These are phyloP conservation scores for Ptilonorhynchus violaceus DNA, from an alignment of 2,113 vertebrate species.

Conservation along the genomic window DNA sequence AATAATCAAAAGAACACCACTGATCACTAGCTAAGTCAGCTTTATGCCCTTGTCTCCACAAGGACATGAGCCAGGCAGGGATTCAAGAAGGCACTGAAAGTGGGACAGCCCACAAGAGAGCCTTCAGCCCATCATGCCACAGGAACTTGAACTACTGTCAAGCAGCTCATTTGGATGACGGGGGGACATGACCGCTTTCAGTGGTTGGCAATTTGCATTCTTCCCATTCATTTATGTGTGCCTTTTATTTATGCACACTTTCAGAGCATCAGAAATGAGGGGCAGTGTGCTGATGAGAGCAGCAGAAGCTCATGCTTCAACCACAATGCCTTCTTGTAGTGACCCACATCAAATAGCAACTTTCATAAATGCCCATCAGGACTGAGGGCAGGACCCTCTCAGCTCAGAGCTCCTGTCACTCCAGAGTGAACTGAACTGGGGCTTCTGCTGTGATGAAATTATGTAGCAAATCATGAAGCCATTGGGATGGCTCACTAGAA, in stretches of 20 bases:
- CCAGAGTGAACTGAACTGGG: background rate
- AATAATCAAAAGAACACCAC: background rate
- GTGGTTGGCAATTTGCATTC: background rate
- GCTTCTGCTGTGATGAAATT: background rate
- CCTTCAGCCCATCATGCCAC: background rate
- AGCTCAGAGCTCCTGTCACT: accelerated
- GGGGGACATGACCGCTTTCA: accelerated
- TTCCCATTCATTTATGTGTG: background rate
- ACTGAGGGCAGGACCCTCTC: background rate
- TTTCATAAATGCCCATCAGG: background rate
- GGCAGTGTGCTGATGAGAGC: no score
- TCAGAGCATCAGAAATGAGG: background rate
- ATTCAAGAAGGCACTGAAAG: background rate
- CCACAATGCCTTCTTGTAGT: background rate
- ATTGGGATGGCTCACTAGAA: background rate
- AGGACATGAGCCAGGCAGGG: background rate
- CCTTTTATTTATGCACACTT: background rate
- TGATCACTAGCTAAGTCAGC: background rate
- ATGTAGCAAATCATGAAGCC: background rate
- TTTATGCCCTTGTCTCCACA: background rate
- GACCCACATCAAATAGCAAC: background rate
- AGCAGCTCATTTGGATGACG: background rate
- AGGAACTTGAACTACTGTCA: background rate
- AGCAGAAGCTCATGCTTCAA: background rate
- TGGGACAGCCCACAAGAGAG: background rate